Evolutionary conservation across 2,888 invertebrate genomes (phyloP), one percentile per base, ranked within the genome.

Genomic region (Hypena proboscidalis): DNA sequence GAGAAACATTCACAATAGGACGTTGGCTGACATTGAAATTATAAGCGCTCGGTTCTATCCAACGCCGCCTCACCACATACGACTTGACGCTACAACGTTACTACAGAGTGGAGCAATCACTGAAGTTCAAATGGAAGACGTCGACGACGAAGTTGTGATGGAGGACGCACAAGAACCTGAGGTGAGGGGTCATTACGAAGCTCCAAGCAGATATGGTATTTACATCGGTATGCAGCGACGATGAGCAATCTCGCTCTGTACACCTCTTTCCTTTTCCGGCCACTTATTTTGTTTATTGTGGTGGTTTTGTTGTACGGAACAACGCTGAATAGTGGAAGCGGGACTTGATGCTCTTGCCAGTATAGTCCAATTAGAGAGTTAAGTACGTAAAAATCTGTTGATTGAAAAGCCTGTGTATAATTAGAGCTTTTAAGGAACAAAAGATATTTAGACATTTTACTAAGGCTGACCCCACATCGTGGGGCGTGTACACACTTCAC

Each of bases 41-140:
- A 93, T 97, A 47, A 87, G 94, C 26, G 81, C 93, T 45, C 92
- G 92, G 33, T 97, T 97, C 93, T 95, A 95, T 77, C 81, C 92
- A 6, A 96, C 97, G 0, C 98, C 98, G 0, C 71, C 91, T n/a
- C 94, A 96, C 75, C 96, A 96, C 77, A 94, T 96, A 17, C 92
- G 94, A 55, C 81, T 98, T 50, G 98, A 98, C 79, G 93, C 97
- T 5, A 94, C 96, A 8, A 94, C 95, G 10, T 86, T 98, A 56
- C 92, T 98, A 37, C 97, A 98, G 84, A 95, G 94, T 61, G 95
- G 95, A 23, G 94, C 95, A 27, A 97, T 97, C 49, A 91, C 94
- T 14, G 96, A 97, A 73, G 95, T 97, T 39, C 95, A 96, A 74
- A 97, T 97, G 97, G 97, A 97, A 73, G 95, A 95, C 66, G 92